Percentiles rank a stretch among this genome's conserved stretches.
Evolutionary conservation across 2,888 invertebrate species (phyloP).

Genomic region (Oegoconia quadripuncta): DNA sequence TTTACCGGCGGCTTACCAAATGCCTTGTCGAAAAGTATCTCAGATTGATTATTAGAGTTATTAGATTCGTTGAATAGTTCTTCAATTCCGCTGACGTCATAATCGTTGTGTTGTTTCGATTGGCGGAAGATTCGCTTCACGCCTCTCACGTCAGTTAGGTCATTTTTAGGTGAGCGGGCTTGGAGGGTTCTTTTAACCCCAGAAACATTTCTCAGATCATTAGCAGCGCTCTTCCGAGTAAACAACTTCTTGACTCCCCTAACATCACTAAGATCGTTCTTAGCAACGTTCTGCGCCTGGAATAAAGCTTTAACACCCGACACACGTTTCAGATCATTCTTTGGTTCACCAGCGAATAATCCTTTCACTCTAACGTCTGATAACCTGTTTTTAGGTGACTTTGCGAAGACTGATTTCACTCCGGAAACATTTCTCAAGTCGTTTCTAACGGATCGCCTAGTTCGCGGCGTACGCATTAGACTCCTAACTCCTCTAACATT

Average conservation of each 20-base stretch:
- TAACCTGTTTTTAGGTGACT: slow-evolving; percentile 50
- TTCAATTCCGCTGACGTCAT: slow-evolving; percentile 57
- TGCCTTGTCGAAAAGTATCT: slow-evolving; percentile 45
- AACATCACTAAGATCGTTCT: slow-evolving; percentile 54
- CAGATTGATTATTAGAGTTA: slow-evolving; percentile 25
- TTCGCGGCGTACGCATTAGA: slow-evolving; percentile 40
- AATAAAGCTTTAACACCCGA: slow-evolving; percentile 39
- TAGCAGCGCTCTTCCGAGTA: slow-evolving; percentile 34
- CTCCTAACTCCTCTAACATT: slow-evolving; percentile 42
- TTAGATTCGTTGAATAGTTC: slow-evolving; percentile 45
- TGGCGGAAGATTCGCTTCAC: slow-evolving; percentile 41
- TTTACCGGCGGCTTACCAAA: slow-evolving; percentile 43
- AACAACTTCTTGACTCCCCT: slow-evolving; percentile 55
- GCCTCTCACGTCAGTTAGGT: slow-evolving; percentile 50
- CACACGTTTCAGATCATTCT: slow-evolving; percentile 43
- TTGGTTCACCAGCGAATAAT: slow-evolving; percentile 43
- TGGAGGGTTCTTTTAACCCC: slow-evolving; percentile 48
- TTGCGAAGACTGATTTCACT: slow-evolving; percentile 52
- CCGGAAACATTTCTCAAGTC: slow-evolving; percentile 60
- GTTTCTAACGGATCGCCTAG: slow-evolving; percentile 45
- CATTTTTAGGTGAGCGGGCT: slow-evolving; percentile 43
- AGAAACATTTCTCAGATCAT: slow-evolving; percentile 54
- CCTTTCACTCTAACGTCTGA: slow-evolving; percentile 55
- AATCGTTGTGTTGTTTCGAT: slow-evolving; percentile 16
- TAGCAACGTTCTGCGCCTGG: slow-evolving; percentile 7